These are phyloP conservation scores for Tyto alba DNA, from an alignment of 2,113 vertebrate genomes.

Conservation along the genomic window DNA sequence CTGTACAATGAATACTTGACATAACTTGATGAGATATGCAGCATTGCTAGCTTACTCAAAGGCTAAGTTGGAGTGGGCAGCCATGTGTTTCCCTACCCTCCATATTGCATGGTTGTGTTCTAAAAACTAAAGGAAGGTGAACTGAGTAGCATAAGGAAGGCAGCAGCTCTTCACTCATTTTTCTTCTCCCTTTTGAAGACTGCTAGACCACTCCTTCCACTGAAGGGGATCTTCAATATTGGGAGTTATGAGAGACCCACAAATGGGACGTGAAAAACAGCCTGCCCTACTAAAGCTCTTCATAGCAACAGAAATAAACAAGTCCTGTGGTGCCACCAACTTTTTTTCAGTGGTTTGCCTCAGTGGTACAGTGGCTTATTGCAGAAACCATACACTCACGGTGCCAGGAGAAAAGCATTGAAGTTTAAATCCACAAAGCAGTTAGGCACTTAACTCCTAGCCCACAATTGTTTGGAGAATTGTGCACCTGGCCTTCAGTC, in stretches of 20 bases:
- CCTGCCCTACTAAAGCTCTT: background rate
- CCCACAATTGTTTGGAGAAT: background rate
- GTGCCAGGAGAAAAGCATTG: background rate
- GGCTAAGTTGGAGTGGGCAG: background rate
- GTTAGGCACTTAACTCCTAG: background rate
- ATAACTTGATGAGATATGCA: background rate
- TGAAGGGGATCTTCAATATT: background rate
- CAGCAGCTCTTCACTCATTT: background rate
- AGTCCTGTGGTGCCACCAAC: background rate
- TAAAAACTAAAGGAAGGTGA: background rate
- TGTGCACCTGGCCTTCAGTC: background rate
- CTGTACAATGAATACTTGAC: background rate
- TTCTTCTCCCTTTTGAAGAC: background rate
- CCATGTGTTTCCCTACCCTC: background rate
- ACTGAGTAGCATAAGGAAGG: background rate
- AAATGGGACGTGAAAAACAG: background rate
- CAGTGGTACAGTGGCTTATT: background rate
- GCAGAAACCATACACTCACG: background rate
- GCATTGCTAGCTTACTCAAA: background rate
- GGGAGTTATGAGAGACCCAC: background rate
- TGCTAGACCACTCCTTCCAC: background rate
- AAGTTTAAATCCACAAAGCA: background rate
- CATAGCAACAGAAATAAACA: background rate
- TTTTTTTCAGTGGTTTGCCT: background rate
- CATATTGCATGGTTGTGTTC: background rate